These are phyloP conservation scores for Lithobates sylvaticus DNA, from an alignment of 2,797 vertebrate species.

Conservation along the genomic window DNA sequence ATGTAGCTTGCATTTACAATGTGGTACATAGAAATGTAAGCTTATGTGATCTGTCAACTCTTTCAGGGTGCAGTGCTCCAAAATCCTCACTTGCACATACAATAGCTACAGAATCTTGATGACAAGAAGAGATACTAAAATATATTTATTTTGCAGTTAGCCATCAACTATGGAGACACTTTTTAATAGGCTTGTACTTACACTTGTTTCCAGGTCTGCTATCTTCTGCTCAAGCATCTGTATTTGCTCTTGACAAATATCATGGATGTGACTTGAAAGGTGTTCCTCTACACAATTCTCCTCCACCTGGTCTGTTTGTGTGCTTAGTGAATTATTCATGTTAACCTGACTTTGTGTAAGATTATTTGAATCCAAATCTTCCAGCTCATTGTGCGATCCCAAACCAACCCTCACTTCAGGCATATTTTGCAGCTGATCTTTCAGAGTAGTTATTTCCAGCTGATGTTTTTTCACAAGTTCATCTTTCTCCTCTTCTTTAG, in stretches of 20 bases:
- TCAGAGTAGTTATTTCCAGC: neutral
- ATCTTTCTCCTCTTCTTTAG: slow-evolving; percentile 26
- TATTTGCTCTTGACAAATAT: slow-evolving; percentile 28
- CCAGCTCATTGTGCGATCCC: neutral
- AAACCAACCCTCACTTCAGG: neutral
- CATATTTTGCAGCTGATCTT: neutral
- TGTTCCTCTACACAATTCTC: neutral
- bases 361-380: neutral
- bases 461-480: neutral
- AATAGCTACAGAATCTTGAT: neutral
- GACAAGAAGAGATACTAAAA: neutral
- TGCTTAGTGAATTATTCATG: neutral
- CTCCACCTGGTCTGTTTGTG: neutral
- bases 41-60: too few relatives aligned
- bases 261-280: slow-evolving; percentile 1
- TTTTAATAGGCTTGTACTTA: slow-evolving; percentile 2
- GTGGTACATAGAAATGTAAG: too few relatives aligned
- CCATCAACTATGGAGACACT: neutral
- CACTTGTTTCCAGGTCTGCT: slow-evolving; percentile 13
- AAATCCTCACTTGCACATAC: neutral
- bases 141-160: neutral
- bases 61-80: too few relatives aligned
- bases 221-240: slow-evolving; percentile 53
- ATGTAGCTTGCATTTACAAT: too few relatives aligned
- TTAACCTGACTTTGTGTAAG: neutral